Evolutionary conservation across 1,140 invertebrate species (phyloP), one percentile per base, ranked within the genome.

Genomic region (Berghia stephanieae): DNA sequence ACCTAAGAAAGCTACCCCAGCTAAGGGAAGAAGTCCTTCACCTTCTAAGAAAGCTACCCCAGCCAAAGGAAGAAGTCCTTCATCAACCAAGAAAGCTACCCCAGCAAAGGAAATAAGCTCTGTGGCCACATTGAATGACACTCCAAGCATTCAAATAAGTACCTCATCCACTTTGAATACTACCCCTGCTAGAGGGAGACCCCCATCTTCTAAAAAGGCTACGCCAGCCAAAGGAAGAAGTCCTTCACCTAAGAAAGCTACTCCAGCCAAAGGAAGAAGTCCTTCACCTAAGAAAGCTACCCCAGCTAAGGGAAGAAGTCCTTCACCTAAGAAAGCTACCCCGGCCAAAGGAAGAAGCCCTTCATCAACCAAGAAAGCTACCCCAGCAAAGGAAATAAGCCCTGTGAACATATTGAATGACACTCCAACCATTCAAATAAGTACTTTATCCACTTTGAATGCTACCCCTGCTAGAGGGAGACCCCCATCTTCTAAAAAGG

Each of bases 21-120:
- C 6, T 27, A 73, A 72, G 27, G 13, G 73, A 72, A 75, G 8
- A 71, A 60, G 36, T 74, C 5, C 38, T 34, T 72, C 77, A 60
- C 55, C 77, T 63, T 40, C 8, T 31, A 66, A 66, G 43, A 31
- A 31, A 24, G 49, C 21, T 27, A 75, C 75, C 21, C 40, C 46
- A 52, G n/a, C 1, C 38, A 73, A 34, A 13, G 40, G 5, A 24
- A 71, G 34, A 49, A 21, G 31, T 27, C 40, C 8, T n/a, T 44
- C 70, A 52, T 38, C 42, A 49, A 52, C 79, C 0, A 31, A 46
- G 0, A 78, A 46, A 38, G 21, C 40, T 27, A 36, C 24, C 2
- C 13, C 74, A 31, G 34, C 0, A 46, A 36, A 71, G 27, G 31
- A 27, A 36, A 34, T n/a, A n/a, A n/a, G n/a, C n/a, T n/a, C n/a